phyloP scores from a whole-genome alignment of 2,797 vertebrate species.

The Synaphobranchus kaupii region DNA sequence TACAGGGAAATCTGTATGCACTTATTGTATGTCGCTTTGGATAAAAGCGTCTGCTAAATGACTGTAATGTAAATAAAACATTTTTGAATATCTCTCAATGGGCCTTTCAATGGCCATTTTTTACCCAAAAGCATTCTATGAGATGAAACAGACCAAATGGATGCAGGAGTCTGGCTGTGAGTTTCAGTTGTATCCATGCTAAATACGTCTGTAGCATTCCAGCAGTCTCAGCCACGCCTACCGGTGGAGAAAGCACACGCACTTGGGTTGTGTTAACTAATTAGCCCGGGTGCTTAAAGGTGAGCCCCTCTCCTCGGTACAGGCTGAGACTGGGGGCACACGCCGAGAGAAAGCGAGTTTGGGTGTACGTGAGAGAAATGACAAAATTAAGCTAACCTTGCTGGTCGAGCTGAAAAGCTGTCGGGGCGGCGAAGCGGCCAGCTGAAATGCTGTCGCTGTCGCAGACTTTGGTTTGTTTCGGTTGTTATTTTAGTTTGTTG shows the following conservation, averaged over 20 bases:
- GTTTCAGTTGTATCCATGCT: neutral
- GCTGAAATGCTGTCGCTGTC: too few species aligned
- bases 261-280: neutral
- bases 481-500: neutral
- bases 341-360: neutral
- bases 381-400: neutral
- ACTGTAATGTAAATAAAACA: too few species aligned
- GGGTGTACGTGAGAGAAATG: neutral
- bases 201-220: neutral
- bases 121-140: neutral
- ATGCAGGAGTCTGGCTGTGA: neutral
- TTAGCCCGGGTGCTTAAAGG: neutral
- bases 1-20: neutral
- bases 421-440: neutral
- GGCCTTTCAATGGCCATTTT: neutral
- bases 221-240: neutral
- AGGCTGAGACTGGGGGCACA: neutral
- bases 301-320: neutral
- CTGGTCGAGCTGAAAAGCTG: neutral
- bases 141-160: neutral
- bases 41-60: too few species aligned
- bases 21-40: neutral
- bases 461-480: neutral
- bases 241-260: neutral
- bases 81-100: too few species aligned